Evolutionary conservation across 2,888 invertebrate genomes (phyloP).

Genomic region (Eupeodes latifasciatus): DNA sequence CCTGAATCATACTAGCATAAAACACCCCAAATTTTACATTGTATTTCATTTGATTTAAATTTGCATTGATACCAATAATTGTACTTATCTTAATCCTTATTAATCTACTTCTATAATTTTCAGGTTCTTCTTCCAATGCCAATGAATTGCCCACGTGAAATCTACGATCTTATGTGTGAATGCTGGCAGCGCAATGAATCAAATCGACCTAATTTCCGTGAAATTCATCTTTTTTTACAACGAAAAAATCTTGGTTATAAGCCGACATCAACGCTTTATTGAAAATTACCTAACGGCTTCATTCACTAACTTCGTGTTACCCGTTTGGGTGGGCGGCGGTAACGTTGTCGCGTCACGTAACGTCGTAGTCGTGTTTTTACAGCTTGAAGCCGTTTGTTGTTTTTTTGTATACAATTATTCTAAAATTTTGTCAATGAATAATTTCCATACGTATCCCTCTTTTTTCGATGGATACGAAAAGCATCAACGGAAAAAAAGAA

Average conservation of each 20-base stretch:
- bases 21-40: too few relatives aligned
- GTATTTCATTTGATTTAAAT: neutral
- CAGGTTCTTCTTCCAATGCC: conserved; percentile 88
- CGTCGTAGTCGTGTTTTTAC: neutral
- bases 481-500: neutral
- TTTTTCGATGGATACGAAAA: conserved; percentile 27
- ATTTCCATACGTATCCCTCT: conserved; percentile 59
- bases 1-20: too few relatives aligned
- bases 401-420: conserved; percentile 21
- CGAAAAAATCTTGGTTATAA: conserved; percentile 88
- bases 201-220: conserved; percentile 91
- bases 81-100: conserved; percentile 37
- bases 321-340: conserved; percentile 12
- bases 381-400: conserved; percentile 65
- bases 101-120: conserved; percentile 60
- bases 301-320: conserved; percentile 61
- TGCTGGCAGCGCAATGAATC: conserved; percentile 93
- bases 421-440: conserved; percentile 43
- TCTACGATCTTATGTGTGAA: conserved; percentile 93
- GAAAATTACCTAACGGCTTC: conserved; percentile 75
- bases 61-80: conserved; percentile 5
- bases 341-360: neutral
- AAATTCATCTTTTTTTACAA: conserved; percentile 93
- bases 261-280: conserved; percentile 81
- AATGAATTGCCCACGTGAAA: conserved; percentile 92